These are phyloP conservation scores for Cynocephalus volans DNA, from an alignment of 2,113 vertebrate species.

Conservation along the genomic window DNA sequence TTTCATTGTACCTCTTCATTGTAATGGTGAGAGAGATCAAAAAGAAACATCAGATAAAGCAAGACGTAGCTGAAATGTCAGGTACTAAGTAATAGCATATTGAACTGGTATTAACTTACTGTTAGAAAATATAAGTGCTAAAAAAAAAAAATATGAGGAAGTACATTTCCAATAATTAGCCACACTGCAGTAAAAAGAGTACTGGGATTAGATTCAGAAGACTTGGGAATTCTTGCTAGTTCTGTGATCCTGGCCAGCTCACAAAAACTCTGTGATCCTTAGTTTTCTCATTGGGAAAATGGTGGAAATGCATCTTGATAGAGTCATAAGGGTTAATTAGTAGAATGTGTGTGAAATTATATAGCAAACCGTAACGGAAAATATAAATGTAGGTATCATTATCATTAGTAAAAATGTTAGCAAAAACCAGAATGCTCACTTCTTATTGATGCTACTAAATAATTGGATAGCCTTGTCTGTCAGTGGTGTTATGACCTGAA, in stretches of 20 bases:
- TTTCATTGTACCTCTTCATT: conserved; percentile 26
- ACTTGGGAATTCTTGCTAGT: background rate
- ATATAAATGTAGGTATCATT: background rate
- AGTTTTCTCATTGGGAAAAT: background rate
- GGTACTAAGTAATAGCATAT: background rate
- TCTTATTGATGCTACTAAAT: background rate
- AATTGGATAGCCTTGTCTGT: conserved; percentile 41
- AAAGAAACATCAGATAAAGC: background rate
- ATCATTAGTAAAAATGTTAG: background rate
- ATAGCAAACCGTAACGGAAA: background rate
- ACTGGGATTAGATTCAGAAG: background rate
- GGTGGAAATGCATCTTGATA: background rate
- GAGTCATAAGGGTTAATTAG: background rate
- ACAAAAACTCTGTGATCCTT: background rate
- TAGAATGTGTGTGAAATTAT: conserved; percentile 43
- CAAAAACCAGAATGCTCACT: conserved; percentile 20
- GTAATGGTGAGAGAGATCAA: conserved; percentile 21
- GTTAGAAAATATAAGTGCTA: background rate
- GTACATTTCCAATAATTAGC: background rate
- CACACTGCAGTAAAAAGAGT: background rate
- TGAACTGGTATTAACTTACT: conserved; percentile 10
- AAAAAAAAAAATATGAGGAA: conserved; percentile 3
- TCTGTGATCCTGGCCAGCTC: background rate
- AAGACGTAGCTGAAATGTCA: background rate
- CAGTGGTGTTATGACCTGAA: background rate